Evolutionary conservation across 2,113 vertebrate species (phyloP), one percentile per base, ranked within the genome.

Genomic region (Mastomys coucha): DNA sequence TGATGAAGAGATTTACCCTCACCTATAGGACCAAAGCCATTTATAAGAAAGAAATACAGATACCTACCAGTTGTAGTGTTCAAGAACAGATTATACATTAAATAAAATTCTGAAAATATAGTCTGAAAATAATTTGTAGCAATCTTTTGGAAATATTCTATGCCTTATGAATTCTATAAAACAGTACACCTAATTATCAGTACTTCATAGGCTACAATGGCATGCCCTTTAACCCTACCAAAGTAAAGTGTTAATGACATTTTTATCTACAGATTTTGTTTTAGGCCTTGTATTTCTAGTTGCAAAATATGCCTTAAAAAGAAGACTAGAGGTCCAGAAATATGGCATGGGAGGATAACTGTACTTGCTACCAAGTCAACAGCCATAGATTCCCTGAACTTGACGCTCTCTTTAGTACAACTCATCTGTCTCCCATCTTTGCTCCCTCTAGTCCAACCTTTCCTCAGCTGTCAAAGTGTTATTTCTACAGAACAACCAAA

Each of bases 91-190:
- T 70, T 20, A 82, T 51, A 67, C 58, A 3, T 8, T 76, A 33
- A 72, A 51, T 72, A 49, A 1, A 95, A 72, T 13, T 26, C 36
- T 76, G 77, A 95, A 88, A 76, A 20, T 11, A 67, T 36, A 84
- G 39, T 80, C 33, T 65, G 86, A 67, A 86, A 97, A 90, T 80
- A 82, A 70, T 65, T 65, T 91, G 24, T 82, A 91, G 24, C 49
- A 75, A 6, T 91, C 19, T 85, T 90, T 91, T 84, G 56, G 51
- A 96, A 93, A 95, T 84, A 39, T 39, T 72, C 58, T 88, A 65
- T 56, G 3, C 19, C 42, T 91, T 75, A 73, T 58, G 95, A 95
- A 93, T 76, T 70, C 24, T 69, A 53, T 85, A 85, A 28, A 94
- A 85, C 81, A 85, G 17, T 45, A 31, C 60, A 19, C 31, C 94